These are phyloP conservation scores for Sinocyclocheilus anshuiensis DNA, from an alignment of 2,113 vertebrate species.

Conservation along the genomic window DNA sequence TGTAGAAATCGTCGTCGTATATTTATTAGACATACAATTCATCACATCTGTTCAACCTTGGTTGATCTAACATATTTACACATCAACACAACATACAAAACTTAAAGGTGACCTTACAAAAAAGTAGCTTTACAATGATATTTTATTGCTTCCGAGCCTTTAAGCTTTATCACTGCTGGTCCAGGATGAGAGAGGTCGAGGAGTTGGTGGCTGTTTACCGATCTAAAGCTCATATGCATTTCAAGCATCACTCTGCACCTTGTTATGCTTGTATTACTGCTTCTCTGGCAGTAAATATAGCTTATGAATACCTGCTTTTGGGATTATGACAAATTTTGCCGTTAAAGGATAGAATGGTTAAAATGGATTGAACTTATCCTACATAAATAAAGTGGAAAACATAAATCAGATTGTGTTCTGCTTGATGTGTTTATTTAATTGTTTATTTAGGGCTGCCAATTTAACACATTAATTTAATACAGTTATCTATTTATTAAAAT, in stretches of 20 bases:
- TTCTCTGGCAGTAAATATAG: background rate
- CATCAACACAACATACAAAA: background rate
- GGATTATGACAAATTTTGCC: background rate
- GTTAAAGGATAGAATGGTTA: background rate
- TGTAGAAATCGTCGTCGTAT: background rate
- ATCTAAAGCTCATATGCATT: background rate
- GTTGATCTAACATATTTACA: constrained; percentile 6
- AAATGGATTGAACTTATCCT: background rate
- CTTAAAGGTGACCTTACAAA: background rate
- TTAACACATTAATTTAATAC: background rate
- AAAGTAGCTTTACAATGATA: constrained; percentile 1
- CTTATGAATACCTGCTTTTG: background rate
- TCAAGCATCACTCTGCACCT: background rate
- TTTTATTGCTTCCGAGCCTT: background rate
- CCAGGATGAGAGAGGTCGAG: background rate
- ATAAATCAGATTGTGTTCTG: background rate
- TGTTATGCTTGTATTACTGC: constrained; percentile 5
- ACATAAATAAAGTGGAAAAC: background rate
- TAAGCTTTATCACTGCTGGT: background rate
- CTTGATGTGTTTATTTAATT: background rate
- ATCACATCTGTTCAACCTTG: background rate
- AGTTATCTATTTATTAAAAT: background rate
- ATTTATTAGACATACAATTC: background rate
- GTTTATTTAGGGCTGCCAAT: background rate
- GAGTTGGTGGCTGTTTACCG: background rate